A percentile compares a stretch with the other conserved stretches of the same genome.
These are phyloP conservation scores for Phengaris arion DNA, from an alignment of 2,888 invertebrate genomes.

Conservation along the genomic window DNA sequence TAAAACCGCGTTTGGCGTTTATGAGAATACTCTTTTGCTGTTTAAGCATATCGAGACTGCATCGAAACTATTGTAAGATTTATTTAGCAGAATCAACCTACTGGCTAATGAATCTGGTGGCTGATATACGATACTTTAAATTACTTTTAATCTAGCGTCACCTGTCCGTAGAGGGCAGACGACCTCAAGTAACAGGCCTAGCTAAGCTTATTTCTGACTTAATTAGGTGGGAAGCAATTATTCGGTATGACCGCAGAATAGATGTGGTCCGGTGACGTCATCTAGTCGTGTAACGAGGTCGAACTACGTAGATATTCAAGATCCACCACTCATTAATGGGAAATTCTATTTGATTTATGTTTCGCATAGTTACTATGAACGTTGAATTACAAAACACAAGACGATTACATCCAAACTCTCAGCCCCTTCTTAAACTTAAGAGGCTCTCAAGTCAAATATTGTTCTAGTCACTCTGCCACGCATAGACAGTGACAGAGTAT, in stretches of 20 bases:
- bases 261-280: slow-evolving; percentile 3
- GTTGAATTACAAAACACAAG: neutral
- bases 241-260: slow-evolving; percentile 10
- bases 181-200: neutral
- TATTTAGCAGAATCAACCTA: no score
- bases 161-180: neutral
- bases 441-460: no score
- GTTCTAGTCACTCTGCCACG: no score
- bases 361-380: neutral
- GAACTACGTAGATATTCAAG: slow-evolving; percentile 1
- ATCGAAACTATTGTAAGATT: no score
- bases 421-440: no score
- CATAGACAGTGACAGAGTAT: no score
- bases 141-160: neutral
- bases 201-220: neutral
- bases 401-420: neutral
- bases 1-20: no score
- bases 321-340: neutral
- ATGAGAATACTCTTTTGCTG: no score
- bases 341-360: slow-evolving; percentile 7
- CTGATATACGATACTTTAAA: no score
- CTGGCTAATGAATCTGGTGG: no score
- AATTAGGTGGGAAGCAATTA: slow-evolving; percentile 19
- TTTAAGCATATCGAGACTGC: no score
- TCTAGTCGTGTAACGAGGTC: slow-evolving; percentile 3